Base-by-base conservation (phyloP, 2,888 invertebrate genomes). In the Polymixis flavicincta region DNA sequence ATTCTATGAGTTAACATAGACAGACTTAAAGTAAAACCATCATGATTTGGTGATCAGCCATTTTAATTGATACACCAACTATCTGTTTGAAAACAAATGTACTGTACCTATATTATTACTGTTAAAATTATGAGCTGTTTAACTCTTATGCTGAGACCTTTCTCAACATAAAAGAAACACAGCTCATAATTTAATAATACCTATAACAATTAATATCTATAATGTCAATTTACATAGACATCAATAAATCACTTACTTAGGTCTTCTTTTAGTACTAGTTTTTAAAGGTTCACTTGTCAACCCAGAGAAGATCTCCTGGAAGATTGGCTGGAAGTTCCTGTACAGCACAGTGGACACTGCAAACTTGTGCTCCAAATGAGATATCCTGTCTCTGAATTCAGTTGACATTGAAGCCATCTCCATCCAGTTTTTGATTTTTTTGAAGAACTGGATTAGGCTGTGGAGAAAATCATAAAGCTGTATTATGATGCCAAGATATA, bases 301-400 rank as follows among this genome's bases (percentile, higher is more conserved):
- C 73, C 97, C 97, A 86, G 97, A 97, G 93, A 99, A 99, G 80
- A 99, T 97, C 90, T 98, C 98, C 75, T 97, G 97, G 90, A 99
- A 99, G 71, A 99, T 98, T 11, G 98, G 98, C 88, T 98, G 97
- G 93, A 98, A 99, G 90, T 99, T 99, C 89, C 99, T 98, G 93
- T 98, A 99, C 71, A 99, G 97, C n/a, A 99, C 98, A 87, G 98
- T 98, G 1, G 99, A 98, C 2, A 99, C 99, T 67, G 98, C 98
- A 96, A 99, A 99, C 91, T 98, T 99, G 74, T 98, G 97, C 90
- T 99, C 98, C 76, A 99, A 94, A 79, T 98, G 97, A 79, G 98
- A 98, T 75, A 99, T 98, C 93, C 98, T 98, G 65, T 97, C 97
- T 78, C 98, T 97, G 92, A 99, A 98, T 75, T 98, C 98, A 87